A percentile compares a stretch with the other conserved stretches of the same genome.
Evolutionary conservation across 2,797 vertebrate species (phyloP).

Genomic region (Cyclopterus lumpus): DNA sequence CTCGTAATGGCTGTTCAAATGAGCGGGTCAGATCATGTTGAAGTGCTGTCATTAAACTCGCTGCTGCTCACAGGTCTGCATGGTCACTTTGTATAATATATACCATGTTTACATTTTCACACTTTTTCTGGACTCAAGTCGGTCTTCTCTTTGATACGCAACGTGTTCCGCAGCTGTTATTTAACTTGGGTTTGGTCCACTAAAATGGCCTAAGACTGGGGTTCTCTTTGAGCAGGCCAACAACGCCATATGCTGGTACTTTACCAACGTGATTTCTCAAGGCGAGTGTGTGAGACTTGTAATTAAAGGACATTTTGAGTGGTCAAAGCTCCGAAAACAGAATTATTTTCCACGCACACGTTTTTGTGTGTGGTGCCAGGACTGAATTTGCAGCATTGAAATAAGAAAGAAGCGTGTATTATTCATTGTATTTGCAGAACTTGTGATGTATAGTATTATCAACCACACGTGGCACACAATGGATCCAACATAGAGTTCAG

Average conservation of each 20-base stretch:
- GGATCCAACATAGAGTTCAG: not conserved
- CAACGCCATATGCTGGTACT: not conserved
- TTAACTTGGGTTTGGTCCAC: slow-evolving; percentile 2
- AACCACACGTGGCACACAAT: not conserved
- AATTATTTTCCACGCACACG: not conserved
- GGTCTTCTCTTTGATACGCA: not conserved
- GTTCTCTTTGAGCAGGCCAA: not conserved
- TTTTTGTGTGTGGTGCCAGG: not conserved
- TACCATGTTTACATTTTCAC: slow-evolving; percentile 7
- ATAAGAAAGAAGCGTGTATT: not conserved
- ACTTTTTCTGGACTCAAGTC: not conserved
- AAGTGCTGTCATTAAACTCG: slow-evolving; percentile 45
- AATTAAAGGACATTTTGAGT: not conserved
- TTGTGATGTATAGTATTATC: not conserved
- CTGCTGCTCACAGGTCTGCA: slow-evolving; percentile 14
- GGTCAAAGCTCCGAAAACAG: not conserved
- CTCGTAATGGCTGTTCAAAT: slow-evolving; percentile 57
- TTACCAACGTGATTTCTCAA: not conserved
- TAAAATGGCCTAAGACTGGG: not conserved
- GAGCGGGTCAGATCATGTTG: slow-evolving; percentile 50
- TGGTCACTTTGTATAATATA: slow-evolving; percentile 4
- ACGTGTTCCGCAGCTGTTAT: not conserved
- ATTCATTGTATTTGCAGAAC: not conserved
- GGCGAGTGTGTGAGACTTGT: not conserved
- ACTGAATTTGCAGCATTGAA: not conserved